phyloP scores from a whole-genome alignment of 2,113 vertebrate species.

The Apus apus region DNA sequence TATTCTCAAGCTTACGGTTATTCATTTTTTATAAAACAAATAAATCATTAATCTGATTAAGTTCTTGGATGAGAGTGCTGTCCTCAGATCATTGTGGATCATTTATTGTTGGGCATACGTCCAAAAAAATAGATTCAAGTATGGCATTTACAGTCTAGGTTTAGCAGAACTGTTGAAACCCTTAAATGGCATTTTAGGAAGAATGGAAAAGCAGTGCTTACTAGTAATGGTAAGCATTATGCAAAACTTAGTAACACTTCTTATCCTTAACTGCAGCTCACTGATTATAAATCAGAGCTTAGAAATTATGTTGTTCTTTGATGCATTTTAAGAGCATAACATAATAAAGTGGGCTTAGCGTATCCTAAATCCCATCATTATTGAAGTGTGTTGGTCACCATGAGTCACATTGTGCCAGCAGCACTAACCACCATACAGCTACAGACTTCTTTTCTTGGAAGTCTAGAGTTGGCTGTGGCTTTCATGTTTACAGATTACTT shows the following conservation, averaged over 20 bases:
- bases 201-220: conserved; percentile 62
- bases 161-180: conserved; percentile 71
- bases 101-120: conserved; percentile 80
- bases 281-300: conserved; percentile 68
- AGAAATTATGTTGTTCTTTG: conserved; percentile 63
- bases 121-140: conserved; percentile 80
- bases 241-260: conserved; percentile 73
- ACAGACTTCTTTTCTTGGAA: background rate
- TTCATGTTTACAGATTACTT: background rate
- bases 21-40: conserved; percentile 92
- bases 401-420: background rate
- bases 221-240: conserved; percentile 63
- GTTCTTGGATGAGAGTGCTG: conserved; percentile 80
- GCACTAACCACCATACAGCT: accelerated
- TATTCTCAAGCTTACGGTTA: conserved; percentile 82
- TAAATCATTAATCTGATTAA: conserved; percentile 95
- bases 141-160: conserved; percentile 74
- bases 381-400: conserved; percentile 26
- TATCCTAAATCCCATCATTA: conserved; percentile 53
- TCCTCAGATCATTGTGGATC: conserved; percentile 83
- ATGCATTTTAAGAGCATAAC: conserved; percentile 51
- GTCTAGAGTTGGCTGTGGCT: background rate
- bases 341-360: conserved; percentile 48
- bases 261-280: conserved; percentile 75
- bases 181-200: conserved; percentile 70